These are phyloP conservation scores for Cydia pomonella DNA, from an alignment of 1,140 invertebrate species.

Conservation along the genomic window DNA sequence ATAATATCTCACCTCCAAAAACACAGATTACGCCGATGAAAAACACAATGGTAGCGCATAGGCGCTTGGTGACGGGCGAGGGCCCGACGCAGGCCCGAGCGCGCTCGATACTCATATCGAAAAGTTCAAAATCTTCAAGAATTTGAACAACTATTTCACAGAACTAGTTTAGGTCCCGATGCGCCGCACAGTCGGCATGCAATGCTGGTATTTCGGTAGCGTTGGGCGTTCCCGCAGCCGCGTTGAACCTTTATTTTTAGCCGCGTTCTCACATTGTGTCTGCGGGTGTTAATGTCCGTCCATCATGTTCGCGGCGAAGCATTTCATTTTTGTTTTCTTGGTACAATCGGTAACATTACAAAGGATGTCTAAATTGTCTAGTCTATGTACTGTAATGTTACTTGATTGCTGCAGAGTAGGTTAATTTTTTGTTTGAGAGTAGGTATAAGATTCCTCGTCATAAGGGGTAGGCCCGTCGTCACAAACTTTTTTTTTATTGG, in stretches of 20 bases:
- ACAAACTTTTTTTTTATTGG: no score
- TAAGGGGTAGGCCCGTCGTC: no score
- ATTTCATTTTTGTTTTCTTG: background rate
- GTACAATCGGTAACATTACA: background rate
- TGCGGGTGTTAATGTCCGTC: conserved; percentile 46
- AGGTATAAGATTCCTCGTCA: no score
- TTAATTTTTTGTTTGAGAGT: no score
- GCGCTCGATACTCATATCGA: conserved; percentile 56
- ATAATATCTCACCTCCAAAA: conserved; percentile 61
- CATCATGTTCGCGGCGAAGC: conserved; percentile 35
- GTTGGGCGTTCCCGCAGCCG: conserved; percentile 41
- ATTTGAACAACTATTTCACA: background rate
- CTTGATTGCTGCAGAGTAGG: no score
- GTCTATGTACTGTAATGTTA: background rate
- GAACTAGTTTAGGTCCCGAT: conserved; percentile 1
- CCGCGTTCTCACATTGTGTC: conserved; percentile 45
- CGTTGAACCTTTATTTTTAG: conserved; percentile 56
- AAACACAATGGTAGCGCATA: conserved; percentile 65
- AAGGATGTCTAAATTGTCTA: no score
- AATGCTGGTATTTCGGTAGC: conserved; percentile 19
- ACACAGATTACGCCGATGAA: conserved; percentile 67
- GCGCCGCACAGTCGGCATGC: background rate
- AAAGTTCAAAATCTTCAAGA: no score
- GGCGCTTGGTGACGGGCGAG: conserved; percentile 64
- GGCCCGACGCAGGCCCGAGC: conserved; percentile 51